Base-by-base conservation (phyloP, 2,888 invertebrate genomes). In the Oscheius sp. region DNA sequence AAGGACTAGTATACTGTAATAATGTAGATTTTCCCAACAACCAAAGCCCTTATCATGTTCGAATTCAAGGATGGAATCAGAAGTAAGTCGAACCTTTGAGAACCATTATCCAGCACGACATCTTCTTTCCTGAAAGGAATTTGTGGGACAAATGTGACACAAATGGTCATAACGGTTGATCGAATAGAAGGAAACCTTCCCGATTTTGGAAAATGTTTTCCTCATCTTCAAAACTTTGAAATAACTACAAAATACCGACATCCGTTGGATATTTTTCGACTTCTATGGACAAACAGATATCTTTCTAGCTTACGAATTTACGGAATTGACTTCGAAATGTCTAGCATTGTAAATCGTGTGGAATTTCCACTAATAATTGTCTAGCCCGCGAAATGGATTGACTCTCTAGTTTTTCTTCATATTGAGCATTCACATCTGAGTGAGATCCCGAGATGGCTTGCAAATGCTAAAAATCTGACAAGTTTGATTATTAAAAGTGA, bases 401-500 rank as follows among this genome's bases (percentile, higher is more conserved):
- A 30, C 24, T 32, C 65, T 14, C 28, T 65, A 5, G 45, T 32
- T 36, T 65, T 75, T 41, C 63, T 83, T 14, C 81, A 82, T 67
- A 67, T 83, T 28, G 83, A 82, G 50, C 79, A 80, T 51, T 77
- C 78, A 8, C 66, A 75, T 0, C 51, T 82, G 4, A 59, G 71
- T 4, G 71, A 70, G 26, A 51, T 83, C 9, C 83, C 83, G 3
- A 74, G 75, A 49, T 82, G 82, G 82, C 41, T 83, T 0, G 59
- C 81, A 1, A 44, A 20, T 1, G 63, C 50, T 24, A 17, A 22
- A 22, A 64, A 64, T 14, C 38, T 50, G n/a, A 32, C 26, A 1
- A 51, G 51, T 26, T 22, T 51, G 32, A 20, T 33, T 8, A 36
- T 59, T 8, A 59, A 59, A n/a, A n/a, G n/a, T n/a, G n/a, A 17